These are phyloP conservation scores for Hydrozoanthus tunicans DNA, from an alignment of 64 coral and sea anemone species.

Conservation along the genomic window DNA sequence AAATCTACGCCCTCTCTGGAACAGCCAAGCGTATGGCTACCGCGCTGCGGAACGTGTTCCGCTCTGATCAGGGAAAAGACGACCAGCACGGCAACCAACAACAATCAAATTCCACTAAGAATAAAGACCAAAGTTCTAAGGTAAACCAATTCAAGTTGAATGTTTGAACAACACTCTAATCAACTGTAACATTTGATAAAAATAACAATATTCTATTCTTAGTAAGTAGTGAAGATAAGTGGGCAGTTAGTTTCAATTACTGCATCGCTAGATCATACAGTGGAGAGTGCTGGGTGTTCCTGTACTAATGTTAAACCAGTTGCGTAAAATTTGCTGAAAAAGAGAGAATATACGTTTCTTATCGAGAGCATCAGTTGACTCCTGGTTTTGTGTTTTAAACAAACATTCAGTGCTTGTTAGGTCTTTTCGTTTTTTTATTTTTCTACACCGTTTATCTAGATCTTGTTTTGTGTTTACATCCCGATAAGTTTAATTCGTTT, in stretches of 20 bases:
- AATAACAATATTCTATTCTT: background rate
- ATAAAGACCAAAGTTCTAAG: slow-evolving; percentile 46
- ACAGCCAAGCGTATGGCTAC: slow-evolving; percentile 53
- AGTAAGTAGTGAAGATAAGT: background rate
- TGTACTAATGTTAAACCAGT: too few species aligned
- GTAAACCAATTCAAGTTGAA: background rate
- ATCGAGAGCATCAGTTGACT: too few species aligned
- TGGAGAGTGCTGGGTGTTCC: too few species aligned
- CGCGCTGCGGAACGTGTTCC: slow-evolving; percentile 41
- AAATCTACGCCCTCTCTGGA: slow-evolving; percentile 47
- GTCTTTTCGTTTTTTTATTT: background rate
- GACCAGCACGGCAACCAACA: slow-evolving; percentile 26
- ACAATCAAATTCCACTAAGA: slow-evolving; percentile 10
- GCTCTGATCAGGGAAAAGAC: slow-evolving; percentile 39
- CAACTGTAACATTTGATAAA: background rate
- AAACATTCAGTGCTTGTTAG: background rate
- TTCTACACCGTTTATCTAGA: background rate
- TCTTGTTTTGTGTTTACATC: background rate
- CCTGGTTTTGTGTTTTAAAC: background rate
- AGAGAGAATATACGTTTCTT: too few species aligned
- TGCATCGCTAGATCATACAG: background rate
- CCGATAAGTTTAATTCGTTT: too few species aligned
- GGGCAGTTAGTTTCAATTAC: background rate
- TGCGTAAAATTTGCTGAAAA: too few species aligned
- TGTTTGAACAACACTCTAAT: background rate